These are phyloP conservation scores for Villa cingulata DNA, from an alignment of 2,888 invertebrate species.

Conservation along the genomic window DNA sequence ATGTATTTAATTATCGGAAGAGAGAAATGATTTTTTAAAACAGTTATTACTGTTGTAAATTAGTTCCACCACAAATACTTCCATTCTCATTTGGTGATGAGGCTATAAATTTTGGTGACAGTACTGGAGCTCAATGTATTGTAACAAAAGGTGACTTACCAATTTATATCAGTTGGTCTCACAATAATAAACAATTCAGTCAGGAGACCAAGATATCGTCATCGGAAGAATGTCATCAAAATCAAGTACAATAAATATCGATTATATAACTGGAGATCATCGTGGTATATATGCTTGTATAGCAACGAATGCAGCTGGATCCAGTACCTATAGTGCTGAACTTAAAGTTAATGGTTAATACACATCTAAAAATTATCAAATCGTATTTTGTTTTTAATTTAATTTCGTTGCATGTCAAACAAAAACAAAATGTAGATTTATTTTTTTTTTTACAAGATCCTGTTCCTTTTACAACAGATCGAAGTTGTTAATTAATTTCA, in stretches of 20 bases:
- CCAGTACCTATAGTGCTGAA: conserved; percentile 35
- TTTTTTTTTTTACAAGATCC: too few relatives aligned
- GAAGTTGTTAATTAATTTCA: background rate
- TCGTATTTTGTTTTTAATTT: background rate
- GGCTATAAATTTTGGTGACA: conserved; percentile 58
- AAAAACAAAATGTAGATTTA: too few relatives aligned
- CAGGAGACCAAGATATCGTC: conserved; percentile 29
- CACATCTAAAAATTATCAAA: conserved; percentile 13
- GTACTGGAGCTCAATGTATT: conserved; percentile 47
- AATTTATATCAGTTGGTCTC: conserved; percentile 49
- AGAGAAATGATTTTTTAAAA: too few relatives aligned
- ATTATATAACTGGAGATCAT: conserved; percentile 45
- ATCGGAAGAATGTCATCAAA: conserved; percentile 33
- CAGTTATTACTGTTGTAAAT: too few relatives aligned
- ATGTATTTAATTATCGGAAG: too few relatives aligned
- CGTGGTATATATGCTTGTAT: conserved; percentile 51
- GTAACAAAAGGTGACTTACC: conserved; percentile 52
- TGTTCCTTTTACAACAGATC: too few relatives aligned
- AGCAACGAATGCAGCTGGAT: conserved; percentile 46
- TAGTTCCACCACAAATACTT: conserved; percentile 52
- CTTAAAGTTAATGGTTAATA: conserved; percentile 32
- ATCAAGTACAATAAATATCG: conserved; percentile 47
- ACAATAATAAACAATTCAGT: conserved; percentile 35
- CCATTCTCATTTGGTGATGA: conserved; percentile 61
- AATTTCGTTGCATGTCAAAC: too few relatives aligned